A percentile compares a stretch with the other conserved stretches of the same genome.
Evolutionary conservation across 1,140 invertebrate species (phyloP).

Genomic region (Lucilia sericata): DNA sequence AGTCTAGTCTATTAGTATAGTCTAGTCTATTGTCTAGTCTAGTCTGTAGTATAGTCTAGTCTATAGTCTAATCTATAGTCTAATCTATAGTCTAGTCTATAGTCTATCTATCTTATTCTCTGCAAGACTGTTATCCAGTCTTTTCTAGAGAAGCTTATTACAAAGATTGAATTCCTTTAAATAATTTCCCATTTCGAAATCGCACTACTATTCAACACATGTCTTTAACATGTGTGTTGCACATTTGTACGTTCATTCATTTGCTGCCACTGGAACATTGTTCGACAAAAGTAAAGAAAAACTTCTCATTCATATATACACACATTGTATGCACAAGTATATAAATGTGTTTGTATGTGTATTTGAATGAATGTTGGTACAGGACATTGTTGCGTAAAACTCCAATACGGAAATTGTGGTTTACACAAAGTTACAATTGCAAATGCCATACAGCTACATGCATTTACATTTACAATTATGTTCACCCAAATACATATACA

Average conservation of each 20-base stretch:
- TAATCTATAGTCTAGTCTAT: too few relatives aligned
- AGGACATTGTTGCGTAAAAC: constrained; percentile 28
- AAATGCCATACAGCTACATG: background rate
- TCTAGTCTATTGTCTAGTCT: too few relatives aligned
- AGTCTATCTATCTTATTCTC: too few relatives aligned
- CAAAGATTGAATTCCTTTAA: background rate
- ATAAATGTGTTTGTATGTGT: background rate
- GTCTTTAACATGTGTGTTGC: background rate
- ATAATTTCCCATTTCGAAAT: background rate
- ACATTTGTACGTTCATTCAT: background rate
- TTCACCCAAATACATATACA: background rate
- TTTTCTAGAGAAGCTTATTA: too few relatives aligned
- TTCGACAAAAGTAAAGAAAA: constrained; percentile 1
- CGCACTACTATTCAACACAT: constrained; percentile 17
- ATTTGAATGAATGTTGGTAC: constrained; percentile 6
- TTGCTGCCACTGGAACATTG: background rate
- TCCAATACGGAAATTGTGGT: constrained; percentile 28
- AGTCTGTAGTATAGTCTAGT: too few relatives aligned
- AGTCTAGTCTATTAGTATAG: too few relatives aligned
- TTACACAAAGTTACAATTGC: constrained; percentile 16
- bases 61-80: too few relatives aligned
- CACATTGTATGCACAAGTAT: background rate
- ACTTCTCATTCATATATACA: background rate
- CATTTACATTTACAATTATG: background rate
- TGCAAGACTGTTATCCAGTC: too few relatives aligned